phyloP scores from a whole-genome alignment of 2,113 vertebrate genomes.

The Lagopus leucura region DNA sequence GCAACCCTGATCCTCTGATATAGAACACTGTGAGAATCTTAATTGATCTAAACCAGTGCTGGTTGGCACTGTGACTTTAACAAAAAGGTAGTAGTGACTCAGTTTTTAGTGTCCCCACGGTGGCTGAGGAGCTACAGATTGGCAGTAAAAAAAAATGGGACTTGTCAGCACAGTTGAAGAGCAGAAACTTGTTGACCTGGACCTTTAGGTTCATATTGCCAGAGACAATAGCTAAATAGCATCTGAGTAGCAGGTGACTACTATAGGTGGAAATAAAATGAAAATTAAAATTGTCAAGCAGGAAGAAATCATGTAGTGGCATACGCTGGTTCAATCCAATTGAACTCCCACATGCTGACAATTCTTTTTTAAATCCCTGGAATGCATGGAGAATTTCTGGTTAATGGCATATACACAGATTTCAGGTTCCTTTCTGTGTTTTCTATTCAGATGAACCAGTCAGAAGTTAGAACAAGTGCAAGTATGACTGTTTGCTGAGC shows the following conservation, averaged over 20 bases:
- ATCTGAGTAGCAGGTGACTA: background rate
- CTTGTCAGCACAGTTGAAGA: background rate
- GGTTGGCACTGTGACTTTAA: background rate
- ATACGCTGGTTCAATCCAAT: background rate
- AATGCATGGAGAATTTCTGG: background rate
- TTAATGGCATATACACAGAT: background rate
- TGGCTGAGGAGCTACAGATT: background rate
- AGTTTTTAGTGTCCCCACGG: background rate
- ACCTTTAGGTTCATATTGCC: background rate
- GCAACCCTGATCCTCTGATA: background rate
- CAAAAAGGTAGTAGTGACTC: background rate
- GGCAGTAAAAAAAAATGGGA: background rate
- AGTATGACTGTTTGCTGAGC: background rate
- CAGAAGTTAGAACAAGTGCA: background rate
- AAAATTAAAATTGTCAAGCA: background rate
- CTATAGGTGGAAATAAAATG: background rate
- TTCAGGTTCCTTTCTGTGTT: background rate
- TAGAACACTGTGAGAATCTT: background rate
- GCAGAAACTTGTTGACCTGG: background rate
- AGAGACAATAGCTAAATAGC: background rate
- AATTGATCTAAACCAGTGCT: background rate
- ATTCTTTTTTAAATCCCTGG: background rate
- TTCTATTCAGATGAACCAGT: background rate
- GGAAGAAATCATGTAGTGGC: rapidly evolving
- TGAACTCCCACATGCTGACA: background rate